Base-by-base conservation (phyloP, 2,113 vertebrate species). In the Sus scrofa region DNA sequence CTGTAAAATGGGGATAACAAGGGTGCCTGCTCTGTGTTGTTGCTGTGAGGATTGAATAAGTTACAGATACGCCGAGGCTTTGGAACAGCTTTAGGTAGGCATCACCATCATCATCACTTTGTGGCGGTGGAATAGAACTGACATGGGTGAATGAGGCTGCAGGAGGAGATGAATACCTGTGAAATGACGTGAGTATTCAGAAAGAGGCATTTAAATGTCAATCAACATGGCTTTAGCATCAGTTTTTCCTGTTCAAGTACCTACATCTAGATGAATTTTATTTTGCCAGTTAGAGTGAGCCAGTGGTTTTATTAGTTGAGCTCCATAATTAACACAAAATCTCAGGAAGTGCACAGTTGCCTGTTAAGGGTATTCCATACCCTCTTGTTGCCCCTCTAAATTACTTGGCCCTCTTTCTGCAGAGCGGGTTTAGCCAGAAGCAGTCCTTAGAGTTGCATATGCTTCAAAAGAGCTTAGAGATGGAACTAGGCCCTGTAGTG, bases 151-250 rank as follows among this genome's bases (percentile, higher is more conserved):
- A 27, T 78, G 62, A 92, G 74, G 19, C 30, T 88, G n/a, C 16
- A 88, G 7, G 88, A 26, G 30, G 93, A 95, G 54, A 86, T 73
- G 93, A 91, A 15, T 56, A 78, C 79, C 30, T 77, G 32, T 85
- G 67, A 27, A 67, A 67, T 78, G n/a, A 58, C 85, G 18, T 26
- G 54, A 68, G 30, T 73, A 75, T 84, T 88, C 20, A 86, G 44
- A 86, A 89, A 50, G 67, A 92, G 24, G 9, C 22, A 56, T 93
- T 96, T 78, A 71, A 90, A 65, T 97, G 85, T 81, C 94, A 81
- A 0, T 56, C 86, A 30, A 0, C 91, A 44, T 70, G 96, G 77
- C 83, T 94, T 91, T 34, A 71, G 20, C 50, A 67, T 94, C 20
- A 6, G 7, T 86, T 86, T 26, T 70, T 92, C 44, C 54, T 92